Evolutionary conservation across 1,140 invertebrate species (phyloP).

Genomic region (Batillaria attramentaria): DNA sequence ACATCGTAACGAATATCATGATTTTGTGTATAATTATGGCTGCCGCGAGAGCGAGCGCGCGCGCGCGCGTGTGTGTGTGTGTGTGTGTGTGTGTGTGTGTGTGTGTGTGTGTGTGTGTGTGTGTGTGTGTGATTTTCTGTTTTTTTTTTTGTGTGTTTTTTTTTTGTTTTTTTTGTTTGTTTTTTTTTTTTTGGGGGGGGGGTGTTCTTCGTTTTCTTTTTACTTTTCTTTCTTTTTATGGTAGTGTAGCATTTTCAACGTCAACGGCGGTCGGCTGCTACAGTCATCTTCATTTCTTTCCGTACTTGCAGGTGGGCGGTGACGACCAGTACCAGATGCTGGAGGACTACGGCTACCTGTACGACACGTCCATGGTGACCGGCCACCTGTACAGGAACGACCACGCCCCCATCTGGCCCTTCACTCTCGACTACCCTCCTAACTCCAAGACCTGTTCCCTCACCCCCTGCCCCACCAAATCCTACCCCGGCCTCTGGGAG

Average conservation of each 20-base stretch:
- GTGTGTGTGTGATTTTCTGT: no score
- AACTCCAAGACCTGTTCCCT: constrained; percentile 77
- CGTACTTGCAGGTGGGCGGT: constrained; percentile 50
- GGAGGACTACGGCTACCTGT: constrained; percentile 45
- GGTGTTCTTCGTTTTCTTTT: no score
- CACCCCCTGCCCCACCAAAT: constrained; percentile 47
- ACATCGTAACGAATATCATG: no score
- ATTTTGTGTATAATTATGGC: no score
- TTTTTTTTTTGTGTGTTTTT: no score
- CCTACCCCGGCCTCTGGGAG: constrained; percentile 56
- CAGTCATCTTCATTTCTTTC: constrained; percentile 43
- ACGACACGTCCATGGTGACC: constrained; percentile 57
- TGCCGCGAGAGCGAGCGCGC: no score
- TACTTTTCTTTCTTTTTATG: constrained; percentile 5
- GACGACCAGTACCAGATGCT: constrained; percentile 80
- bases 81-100: no score
- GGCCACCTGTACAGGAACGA: constrained; percentile 41
- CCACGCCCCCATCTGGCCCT: constrained; percentile 45
- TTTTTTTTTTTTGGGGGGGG: no score
- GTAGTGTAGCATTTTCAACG: no score
- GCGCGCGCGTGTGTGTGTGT: constrained; percentile 23
- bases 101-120: no score
- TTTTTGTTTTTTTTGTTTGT: no score
- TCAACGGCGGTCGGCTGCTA: constrained; percentile 32
- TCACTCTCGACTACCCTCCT: constrained; percentile 77